A percentile compares a stretch with the other conserved stretches of the same genome.
These are phyloP conservation scores for Peromyscus attwateri DNA, from an alignment of 2,797 vertebrate species.

Conservation along the genomic window DNA sequence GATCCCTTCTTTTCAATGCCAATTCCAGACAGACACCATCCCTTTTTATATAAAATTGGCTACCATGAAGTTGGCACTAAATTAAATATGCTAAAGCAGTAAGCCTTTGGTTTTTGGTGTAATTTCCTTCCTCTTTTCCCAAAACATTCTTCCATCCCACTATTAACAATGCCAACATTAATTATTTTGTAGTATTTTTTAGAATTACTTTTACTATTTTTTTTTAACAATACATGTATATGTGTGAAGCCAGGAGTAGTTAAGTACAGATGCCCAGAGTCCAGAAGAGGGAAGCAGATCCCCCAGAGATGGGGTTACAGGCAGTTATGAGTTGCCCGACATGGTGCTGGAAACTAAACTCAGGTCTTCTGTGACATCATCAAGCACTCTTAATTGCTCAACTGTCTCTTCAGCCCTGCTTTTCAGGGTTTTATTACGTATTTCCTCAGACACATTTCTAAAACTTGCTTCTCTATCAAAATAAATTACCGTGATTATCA, in stretches of 20 bases:
- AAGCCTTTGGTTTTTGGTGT: slow-evolving; percentile 16
- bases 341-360: not conserved
- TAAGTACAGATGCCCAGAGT: not conserved
- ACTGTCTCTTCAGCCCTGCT: not conserved
- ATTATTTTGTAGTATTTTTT: slow-evolving; percentile 4
- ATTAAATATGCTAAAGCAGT: slow-evolving; percentile 59
- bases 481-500: slow-evolving; percentile 15
- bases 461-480: slow-evolving; percentile 35
- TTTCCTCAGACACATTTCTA: slow-evolving; percentile 48
- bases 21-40: not conserved
- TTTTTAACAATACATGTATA: not conserved
- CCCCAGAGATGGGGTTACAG: not conserved
- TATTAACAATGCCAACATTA: not conserved
- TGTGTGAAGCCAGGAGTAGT: not conserved
- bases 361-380: not conserved
- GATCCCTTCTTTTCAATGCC: not conserved
- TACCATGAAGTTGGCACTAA: slow-evolving; percentile 36
- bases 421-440: not conserved
- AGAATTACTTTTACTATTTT: not conserved
- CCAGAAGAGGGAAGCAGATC: not conserved
- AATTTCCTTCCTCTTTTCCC: not conserved
- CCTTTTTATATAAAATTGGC: not conserved
- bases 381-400: not conserved
- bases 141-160: not conserved
- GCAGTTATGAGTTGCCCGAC: not conserved